Evolutionary conservation across 2,113 vertebrate genomes (phyloP).

Genomic region (Rhabdornis inornatus): DNA sequence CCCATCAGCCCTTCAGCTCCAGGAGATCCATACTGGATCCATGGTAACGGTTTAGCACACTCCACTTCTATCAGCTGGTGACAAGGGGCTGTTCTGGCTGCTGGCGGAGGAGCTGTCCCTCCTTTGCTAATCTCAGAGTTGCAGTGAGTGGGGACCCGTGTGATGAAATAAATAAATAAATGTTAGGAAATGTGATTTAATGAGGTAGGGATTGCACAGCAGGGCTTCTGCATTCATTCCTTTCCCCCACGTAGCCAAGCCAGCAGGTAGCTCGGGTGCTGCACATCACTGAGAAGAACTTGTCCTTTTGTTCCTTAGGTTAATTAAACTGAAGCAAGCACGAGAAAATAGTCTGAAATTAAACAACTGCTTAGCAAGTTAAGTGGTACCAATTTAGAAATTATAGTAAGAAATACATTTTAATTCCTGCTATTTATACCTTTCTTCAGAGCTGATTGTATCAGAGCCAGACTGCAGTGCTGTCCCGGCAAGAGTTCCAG

Average conservation of each 20-base stretch:
- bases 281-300: slow-evolving; percentile 56
- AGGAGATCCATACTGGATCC: slow-evolving; percentile 66
- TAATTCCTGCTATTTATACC: slow-evolving; percentile 28
- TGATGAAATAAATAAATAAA: slow-evolving; percentile 34
- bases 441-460: slow-evolving; percentile 33
- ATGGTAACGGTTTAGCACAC: slow-evolving; percentile 75
- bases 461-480: slow-evolving; percentile 70
- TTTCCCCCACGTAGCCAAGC: background rate
- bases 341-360: background rate
- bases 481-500: slow-evolving; percentile 43
- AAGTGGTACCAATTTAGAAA: slow-evolving; percentile 11
- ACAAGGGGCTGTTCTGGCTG: slow-evolving; percentile 46
- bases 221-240: slow-evolving; percentile 5
- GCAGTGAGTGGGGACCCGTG: background rate
- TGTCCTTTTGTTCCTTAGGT: slow-evolving; percentile 52
- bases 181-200: slow-evolving; percentile 3
- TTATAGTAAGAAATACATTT: slow-evolving; percentile 24
- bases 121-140: background rate
- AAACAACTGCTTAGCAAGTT: slow-evolving; percentile 46
- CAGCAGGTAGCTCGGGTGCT: slow-evolving; percentile 6
- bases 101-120: slow-evolving; percentile 27
- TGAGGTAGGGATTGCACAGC: slow-evolving; percentile 54
- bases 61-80: slow-evolving; percentile 56
- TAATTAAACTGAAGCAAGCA: slow-evolving; percentile 55
- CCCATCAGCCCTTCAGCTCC: slow-evolving; percentile 36